phyloP scores from a whole-genome alignment of 2,797 vertebrate species.

The Acanthiza pusilla region DNA sequence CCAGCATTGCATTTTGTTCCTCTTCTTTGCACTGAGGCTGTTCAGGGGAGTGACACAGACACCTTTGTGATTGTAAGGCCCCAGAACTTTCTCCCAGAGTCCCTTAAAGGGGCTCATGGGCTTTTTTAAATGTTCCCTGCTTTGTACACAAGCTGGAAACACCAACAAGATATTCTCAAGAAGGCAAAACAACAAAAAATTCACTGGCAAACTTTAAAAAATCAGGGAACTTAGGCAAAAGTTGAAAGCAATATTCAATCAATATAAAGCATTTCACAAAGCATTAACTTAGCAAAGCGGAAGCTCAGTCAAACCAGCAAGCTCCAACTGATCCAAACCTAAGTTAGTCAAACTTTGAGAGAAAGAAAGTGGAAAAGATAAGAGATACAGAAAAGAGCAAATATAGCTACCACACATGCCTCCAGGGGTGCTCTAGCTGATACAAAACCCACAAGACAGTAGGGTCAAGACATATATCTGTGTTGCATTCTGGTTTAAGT shows the following conservation, averaged over 20 bases:
- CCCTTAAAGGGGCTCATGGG: neutral
- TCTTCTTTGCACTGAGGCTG: neutral
- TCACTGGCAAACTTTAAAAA: neutral
- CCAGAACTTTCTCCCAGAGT: neutral
- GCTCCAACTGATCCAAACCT: neutral
- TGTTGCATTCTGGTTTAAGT: neutral
- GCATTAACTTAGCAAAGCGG: neutral
- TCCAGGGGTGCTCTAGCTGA: rapidly evolving
- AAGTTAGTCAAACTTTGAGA: neutral
- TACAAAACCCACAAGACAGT: rapidly evolving
- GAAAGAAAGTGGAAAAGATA: neutral
- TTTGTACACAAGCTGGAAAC: neutral
- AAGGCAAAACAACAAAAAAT: neutral
- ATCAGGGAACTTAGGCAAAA: neutral
- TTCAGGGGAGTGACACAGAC: neutral
- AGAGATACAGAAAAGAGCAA: neutral
- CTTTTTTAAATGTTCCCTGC: neutral
- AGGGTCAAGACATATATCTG: rapidly evolving
- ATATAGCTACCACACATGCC: too few species aligned
- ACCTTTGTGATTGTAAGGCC: neutral
- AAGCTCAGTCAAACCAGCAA: neutral
- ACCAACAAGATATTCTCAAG: neutral
- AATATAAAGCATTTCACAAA: neutral
- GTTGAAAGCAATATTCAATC: neutral
- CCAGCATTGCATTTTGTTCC: neutral